Evolutionary conservation across 92 coral and sea anemone genomes (phyloP).

Genomic region (Isaurus tuberculatus): DNA sequence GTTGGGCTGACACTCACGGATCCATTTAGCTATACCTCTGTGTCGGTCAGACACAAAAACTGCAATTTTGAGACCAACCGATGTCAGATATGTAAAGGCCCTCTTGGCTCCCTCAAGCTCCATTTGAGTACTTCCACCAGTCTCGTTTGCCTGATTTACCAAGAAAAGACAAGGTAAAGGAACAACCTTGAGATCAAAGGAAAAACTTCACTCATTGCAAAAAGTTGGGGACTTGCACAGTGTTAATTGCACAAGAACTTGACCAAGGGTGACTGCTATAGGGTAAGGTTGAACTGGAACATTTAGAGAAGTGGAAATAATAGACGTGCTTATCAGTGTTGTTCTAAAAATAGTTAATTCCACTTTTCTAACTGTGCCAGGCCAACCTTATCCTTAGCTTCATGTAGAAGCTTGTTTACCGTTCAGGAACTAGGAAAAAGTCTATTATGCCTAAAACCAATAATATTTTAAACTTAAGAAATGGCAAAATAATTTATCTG

Average conservation of each 20-base stretch:
- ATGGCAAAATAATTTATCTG: too few species aligned
- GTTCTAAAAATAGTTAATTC: background rate
- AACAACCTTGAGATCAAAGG: too few species aligned
- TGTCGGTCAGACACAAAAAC: constrained; percentile 57
- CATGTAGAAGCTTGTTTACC: background rate
- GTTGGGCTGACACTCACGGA: constrained; percentile 47
- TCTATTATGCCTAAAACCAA: background rate
- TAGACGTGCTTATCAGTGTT: background rate
- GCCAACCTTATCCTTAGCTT: background rate
- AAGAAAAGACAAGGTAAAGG: too few species aligned
- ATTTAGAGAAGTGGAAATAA: background rate
- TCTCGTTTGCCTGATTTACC: constrained; percentile 32
- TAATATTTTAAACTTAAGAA: too few species aligned
- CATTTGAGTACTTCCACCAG: constrained; percentile 41
- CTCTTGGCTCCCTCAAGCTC: constrained; percentile 59
- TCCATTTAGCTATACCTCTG: constrained; percentile 58
- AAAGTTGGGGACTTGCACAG: too few species aligned
- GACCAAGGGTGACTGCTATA: too few species aligned
- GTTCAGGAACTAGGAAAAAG: background rate
- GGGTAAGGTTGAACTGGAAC: background rate
- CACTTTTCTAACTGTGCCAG: constrained; percentile 12
- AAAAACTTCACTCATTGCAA: too few species aligned
- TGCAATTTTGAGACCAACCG: constrained; percentile 35
- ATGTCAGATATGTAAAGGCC: constrained; percentile 35
- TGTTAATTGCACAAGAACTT: too few species aligned